phyloP scores from a whole-genome alignment of 2,113 vertebrate species.

The Entomyzon cyanotis region DNA sequence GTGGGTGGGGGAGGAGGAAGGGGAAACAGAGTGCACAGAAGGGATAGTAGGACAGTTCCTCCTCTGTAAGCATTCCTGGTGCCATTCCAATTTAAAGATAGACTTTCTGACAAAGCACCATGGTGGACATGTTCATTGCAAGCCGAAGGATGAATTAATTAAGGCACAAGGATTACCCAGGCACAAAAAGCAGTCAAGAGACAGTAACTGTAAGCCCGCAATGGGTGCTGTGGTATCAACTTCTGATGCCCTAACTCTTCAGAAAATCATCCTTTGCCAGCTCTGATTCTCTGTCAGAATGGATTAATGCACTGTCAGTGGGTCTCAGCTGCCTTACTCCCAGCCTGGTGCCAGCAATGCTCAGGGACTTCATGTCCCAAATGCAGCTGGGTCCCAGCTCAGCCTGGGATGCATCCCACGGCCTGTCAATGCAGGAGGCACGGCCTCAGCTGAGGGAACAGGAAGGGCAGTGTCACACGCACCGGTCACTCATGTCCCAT shows the following conservation, averaged over 20 bases:
- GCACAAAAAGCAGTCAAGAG: neutral
- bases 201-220: neutral
- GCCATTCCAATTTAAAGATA: neutral
- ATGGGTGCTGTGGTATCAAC: neutral
- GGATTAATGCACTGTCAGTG: neutral
- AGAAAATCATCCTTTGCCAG: neutral
- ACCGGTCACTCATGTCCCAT: fast-evolving
- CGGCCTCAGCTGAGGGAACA: neutral
- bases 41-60: neutral
- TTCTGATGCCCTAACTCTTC: neutral
- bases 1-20: fast-evolving
- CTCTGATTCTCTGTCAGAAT: neutral
- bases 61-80: neutral
- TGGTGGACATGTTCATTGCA: neutral
- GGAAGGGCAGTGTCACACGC: fast-evolving
- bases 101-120: neutral
- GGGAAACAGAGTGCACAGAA: neutral
- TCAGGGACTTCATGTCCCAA: neutral
- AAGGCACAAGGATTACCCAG: neutral
- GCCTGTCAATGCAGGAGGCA: neutral
- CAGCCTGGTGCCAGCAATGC: fast-evolving
- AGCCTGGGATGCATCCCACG: fast-evolving
- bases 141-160: neutral
- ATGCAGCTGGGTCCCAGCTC: neutral
- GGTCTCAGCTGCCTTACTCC: neutral